A percentile compares a stretch with the other conserved stretches of the same genome.
phyloP scores from a whole-genome alignment of 1,140 invertebrate species.

The Leptestheria dahalacensis region DNA sequence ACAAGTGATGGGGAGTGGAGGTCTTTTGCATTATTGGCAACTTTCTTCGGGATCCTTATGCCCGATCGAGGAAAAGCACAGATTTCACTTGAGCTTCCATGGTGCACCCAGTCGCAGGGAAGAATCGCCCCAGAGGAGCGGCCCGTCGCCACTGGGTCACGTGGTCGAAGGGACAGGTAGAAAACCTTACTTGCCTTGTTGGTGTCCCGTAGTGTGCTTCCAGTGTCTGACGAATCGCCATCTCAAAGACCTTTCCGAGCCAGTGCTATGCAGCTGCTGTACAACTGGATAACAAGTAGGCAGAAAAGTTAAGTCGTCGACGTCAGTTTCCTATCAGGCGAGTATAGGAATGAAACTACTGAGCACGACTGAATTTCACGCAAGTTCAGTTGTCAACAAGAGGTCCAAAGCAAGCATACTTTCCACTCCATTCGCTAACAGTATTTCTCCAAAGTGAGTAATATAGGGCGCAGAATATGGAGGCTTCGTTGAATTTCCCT shows the following conservation, averaged over 20 bases:
- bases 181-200: neutral
- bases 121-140: neutral
- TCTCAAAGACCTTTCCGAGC: no score
- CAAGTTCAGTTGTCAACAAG: no score
- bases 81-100: neutral
- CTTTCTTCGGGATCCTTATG: neutral
- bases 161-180: neutral
- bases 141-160: neutral
- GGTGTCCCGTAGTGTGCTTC: neutral
- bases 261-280: no score
- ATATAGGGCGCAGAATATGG: neutral
- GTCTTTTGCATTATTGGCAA: neutral
- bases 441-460: no score
- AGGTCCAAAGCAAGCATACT: no score
- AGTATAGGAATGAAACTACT: no score
- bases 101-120: no score
- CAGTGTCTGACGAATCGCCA: neutral
- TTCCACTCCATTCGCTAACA: no score
- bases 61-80: neutral
- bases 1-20: neutral
- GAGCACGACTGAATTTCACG: no score
- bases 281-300: no score
- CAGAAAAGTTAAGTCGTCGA: no score
- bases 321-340: no score
- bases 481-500: neutral